These are phyloP conservation scores for Premnoplex brunnescens DNA, from an alignment of 2,797 vertebrate species.

Conservation along the genomic window DNA sequence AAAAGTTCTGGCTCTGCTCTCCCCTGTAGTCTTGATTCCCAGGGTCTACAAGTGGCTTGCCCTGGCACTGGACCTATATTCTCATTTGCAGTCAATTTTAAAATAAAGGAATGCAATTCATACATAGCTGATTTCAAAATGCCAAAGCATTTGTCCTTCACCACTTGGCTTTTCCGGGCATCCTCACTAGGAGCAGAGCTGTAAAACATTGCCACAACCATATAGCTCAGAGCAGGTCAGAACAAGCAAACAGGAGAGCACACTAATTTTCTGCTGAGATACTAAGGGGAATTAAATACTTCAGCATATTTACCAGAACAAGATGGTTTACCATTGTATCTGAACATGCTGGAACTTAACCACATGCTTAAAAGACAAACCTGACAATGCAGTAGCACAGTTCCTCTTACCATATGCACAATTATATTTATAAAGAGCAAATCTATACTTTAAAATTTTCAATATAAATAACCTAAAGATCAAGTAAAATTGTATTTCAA, in stretches of 20 bases:
- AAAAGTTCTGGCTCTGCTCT: background rate
- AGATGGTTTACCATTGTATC: background rate
- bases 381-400: background rate
- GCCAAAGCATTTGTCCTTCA: background rate
- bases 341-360: slow-evolving; percentile 23
- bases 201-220: background rate
- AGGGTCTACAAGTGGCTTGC: background rate
- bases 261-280: background rate
- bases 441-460: background rate
- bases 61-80: background rate
- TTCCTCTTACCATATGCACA: accelerated
- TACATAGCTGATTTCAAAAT: background rate
- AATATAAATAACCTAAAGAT: background rate
- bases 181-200: background rate
- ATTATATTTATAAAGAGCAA: background rate
- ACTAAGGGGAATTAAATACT: background rate
- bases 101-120: background rate
- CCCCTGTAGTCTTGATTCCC: background rate
- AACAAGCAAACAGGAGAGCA: slow-evolving; percentile 5
- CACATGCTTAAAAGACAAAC: background rate
- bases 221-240: background rate
- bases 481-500: background rate
- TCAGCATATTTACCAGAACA: background rate
- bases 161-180: background rate
- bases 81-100: background rate